Evolutionary conservation across 2,113 vertebrate genomes (phyloP), one percentile per base, ranked within the genome.

Genomic region (Climacteris rufus): DNA sequence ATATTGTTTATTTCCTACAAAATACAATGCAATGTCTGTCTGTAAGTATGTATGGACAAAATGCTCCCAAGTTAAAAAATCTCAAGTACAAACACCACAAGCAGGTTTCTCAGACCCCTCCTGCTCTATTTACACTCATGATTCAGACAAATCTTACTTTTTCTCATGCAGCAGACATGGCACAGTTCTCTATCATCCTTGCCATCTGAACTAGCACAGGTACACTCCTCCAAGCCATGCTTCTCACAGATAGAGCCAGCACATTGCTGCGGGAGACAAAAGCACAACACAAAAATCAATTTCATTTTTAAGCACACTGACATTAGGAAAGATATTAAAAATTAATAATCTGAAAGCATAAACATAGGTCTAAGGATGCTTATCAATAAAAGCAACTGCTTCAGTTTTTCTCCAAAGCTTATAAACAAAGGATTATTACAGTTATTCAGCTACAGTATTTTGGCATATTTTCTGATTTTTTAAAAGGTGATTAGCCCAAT

Each of bases 161-260:
- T 99, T 33, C 98, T 97, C 99, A 99, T 99, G 97, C 99, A 99
- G 97, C 99, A 99, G 87, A 99, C 99, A 24, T 99, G 99, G 89
- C 99, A 99, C 64, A 99, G 94, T 59, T 99, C 99, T 44, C 97
- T 98, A 3, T 99, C 99, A 8, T 99, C 98, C 95, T 98, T 98
- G 72, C 98, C 98, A 5, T 99, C 98, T 50, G 98, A 77, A 64
- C 97, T 98, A 84, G 98, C 98, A 94, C 99, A 99, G 1, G 99
- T 99, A 27, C 99, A 99, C 14, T 99, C 98, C 50, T 99, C 99
- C 87, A 99, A 96, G 31, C n/a, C 50, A 2, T 98, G 95, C 81
- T 98, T 99, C 94, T 98, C 98, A 98, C 99, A 99, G 96, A 99
- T 99, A 42, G 99, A 99, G 56, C 99, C 99, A 57, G 99, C 98